phyloP scores from a whole-genome alignment of 2,797 vertebrate species.

The Gallinago solitaria region DNA sequence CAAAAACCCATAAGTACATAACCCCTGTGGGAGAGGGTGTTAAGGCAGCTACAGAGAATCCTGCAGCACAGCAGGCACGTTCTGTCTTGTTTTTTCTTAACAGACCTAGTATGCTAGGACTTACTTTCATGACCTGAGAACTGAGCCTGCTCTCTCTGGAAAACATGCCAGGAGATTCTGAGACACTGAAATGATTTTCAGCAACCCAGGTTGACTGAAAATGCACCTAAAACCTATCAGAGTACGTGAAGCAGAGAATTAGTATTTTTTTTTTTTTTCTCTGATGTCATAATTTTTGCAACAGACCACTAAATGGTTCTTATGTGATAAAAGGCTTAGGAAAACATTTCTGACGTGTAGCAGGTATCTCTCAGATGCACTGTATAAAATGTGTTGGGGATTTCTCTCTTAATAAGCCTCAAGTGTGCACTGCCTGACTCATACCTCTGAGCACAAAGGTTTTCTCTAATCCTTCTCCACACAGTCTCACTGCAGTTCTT shows the following conservation, averaged over 20 bases:
- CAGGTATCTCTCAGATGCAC: neutral
- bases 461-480: neutral
- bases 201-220: neutral
- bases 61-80: neutral
- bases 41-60: neutral
- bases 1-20: slow-evolving; percentile 80
- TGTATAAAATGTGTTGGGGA: neutral
- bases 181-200: neutral
- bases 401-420: neutral
- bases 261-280: neutral
- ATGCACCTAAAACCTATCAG: neutral
- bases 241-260: neutral
- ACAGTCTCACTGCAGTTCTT: neutral
- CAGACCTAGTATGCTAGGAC: neutral
- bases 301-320: neutral
- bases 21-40: neutral
- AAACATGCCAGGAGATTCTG: neutral
- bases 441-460: neutral
- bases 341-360: neutral
- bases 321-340: neutral
- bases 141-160: neutral
- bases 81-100: neutral
- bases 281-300: accelerated
- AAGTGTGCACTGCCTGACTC: neutral
- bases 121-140: neutral